These are phyloP conservation scores for Leptinotarsa lineolata DNA, from an alignment of 1,140 invertebrate genomes.

Conservation along the genomic window DNA sequence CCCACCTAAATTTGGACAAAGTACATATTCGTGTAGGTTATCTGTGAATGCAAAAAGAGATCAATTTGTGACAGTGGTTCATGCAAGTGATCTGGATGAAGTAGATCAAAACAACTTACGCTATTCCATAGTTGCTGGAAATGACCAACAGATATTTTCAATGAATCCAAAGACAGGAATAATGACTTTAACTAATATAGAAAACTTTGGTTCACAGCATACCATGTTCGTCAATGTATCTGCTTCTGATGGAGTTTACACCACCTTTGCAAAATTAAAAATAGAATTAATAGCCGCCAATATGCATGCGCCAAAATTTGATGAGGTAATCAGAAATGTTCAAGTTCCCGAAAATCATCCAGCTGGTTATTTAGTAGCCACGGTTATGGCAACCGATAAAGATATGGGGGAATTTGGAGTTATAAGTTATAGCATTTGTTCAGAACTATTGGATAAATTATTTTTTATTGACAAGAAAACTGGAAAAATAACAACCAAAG, in stretches of 20 bases:
- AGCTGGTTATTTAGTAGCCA: conserved; percentile 72
- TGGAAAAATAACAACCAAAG: conserved; percentile 79
- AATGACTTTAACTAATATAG: conserved; percentile 69
- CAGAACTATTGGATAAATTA: conserved; percentile 73
- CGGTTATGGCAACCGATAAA: conserved; percentile 77
- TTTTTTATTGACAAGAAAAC: conserved; percentile 79
- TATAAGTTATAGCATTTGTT: conserved; percentile 80
- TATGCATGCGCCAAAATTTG: conserved; percentile 77
- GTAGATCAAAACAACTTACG: conserved; percentile 73
- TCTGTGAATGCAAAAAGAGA: conserved; percentile 82
- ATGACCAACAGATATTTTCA: conserved; percentile 80
- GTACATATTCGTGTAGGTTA: conserved; percentile 76
- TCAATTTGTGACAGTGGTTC: conserved; percentile 86
- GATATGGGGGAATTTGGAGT: conserved; percentile 82
- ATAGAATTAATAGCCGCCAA: conserved; percentile 83
- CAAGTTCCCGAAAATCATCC: conserved; percentile 79
- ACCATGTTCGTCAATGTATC: conserved; percentile 80
- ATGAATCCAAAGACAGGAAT: conserved; percentile 75
- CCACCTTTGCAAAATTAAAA: conserved; percentile 78
- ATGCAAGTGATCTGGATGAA: conserved; percentile 84
- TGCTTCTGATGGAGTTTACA: conserved; percentile 90
- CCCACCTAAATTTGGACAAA: conserved; percentile 82
- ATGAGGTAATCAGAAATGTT: conserved; percentile 61
- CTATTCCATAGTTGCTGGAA: conserved; percentile 85
- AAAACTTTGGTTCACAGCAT: conserved; percentile 66